A percentile compares a stretch with the other conserved stretches of the same genome.
Conservation (phyloP, 2,113 vertebrate species). For the Piprites chloris region DNA sequence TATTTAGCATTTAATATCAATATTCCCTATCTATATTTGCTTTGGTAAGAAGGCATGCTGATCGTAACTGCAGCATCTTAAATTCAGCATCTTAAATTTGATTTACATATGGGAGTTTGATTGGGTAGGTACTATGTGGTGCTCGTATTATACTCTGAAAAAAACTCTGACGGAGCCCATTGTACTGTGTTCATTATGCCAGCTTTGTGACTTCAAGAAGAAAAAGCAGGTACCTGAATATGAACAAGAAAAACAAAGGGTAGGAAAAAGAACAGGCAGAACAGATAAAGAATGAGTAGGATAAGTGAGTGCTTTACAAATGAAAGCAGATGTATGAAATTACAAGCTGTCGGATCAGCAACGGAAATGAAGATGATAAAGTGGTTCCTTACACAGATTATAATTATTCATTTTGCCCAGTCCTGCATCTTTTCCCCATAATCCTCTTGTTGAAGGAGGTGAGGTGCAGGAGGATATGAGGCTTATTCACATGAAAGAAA, state of each 20-base stretch:
- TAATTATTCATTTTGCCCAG: slow-evolving; percentile 88
- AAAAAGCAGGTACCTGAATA: slow-evolving; percentile 60
- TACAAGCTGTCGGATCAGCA: slow-evolving; percentile 91
- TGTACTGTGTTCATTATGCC: slow-evolving; percentile 37
- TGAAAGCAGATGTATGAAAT: slow-evolving; percentile 97
- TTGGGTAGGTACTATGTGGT: background rate
- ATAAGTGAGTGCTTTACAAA: slow-evolving; percentile 90
- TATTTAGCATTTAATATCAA: background rate
- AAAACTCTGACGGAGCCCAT: slow-evolving; percentile 28
- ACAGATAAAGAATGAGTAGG: slow-evolving; percentile 71
- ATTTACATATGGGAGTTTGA: background rate
- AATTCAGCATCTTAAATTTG: slow-evolving; percentile 30
- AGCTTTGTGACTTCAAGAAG: slow-evolving; percentile 60
- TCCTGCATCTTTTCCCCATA: slow-evolving; percentile 70
- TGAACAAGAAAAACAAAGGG: slow-evolving; percentile 70
- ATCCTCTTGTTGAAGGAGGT: slow-evolving; percentile 51
- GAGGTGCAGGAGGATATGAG: slow-evolving; percentile 27
- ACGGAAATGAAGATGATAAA: slow-evolving; percentile 90
- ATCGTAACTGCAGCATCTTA: background rate
- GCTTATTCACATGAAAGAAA: slow-evolving; percentile 53
- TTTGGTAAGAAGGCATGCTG: slow-evolving; percentile 14
- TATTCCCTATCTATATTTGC: slow-evolving; percentile 40
- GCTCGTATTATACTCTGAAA: slow-evolving; percentile 32
- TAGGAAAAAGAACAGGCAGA: slow-evolving; percentile 66
- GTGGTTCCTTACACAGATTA: slow-evolving; percentile 84